phyloP scores from a whole-genome alignment of 2,113 vertebrate genomes.

The Laticauda colubrina region DNA sequence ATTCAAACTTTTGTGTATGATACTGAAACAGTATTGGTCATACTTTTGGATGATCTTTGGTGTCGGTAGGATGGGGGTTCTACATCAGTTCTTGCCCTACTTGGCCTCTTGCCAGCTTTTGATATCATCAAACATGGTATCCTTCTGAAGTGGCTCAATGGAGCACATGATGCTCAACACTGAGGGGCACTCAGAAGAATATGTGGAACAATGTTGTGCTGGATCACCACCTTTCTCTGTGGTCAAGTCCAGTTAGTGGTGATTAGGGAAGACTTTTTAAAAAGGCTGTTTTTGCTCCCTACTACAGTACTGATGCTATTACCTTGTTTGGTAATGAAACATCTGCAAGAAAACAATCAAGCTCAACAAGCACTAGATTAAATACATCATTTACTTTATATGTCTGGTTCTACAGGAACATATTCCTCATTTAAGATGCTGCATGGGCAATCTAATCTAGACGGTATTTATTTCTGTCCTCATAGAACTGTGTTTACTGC shows the following conservation, averaged over 20 bases:
- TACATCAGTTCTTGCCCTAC: not conserved
- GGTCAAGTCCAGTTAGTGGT: not conserved
- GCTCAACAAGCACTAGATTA: not conserved
- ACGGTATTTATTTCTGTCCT: not conserved
- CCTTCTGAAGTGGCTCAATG: not conserved
- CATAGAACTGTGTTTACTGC: constrained; percentile 92
- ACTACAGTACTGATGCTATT: not conserved
- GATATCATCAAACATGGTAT: not conserved
- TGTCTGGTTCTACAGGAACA: not conserved
- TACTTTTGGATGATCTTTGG: not conserved
- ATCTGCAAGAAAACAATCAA: not conserved
- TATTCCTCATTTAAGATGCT: not conserved
- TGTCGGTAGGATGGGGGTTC: not conserved
- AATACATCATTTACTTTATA: not conserved
- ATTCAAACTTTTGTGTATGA: not conserved
- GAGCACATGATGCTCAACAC: not conserved
- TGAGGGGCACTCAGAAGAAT: not conserved
- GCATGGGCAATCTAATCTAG: not conserved
- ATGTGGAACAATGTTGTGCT: not conserved
- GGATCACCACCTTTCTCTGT: not conserved
- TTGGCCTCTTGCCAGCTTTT: not conserved
- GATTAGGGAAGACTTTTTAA: not conserved
- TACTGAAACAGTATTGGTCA: not conserved
- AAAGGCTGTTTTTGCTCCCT: not conserved
- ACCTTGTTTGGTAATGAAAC: not conserved